A percentile compares a stretch with the other conserved stretches of the same genome.
Evolutionary conservation across 2,797 vertebrate species (phyloP).

Genomic region (Pangasius larnaudii): DNA sequence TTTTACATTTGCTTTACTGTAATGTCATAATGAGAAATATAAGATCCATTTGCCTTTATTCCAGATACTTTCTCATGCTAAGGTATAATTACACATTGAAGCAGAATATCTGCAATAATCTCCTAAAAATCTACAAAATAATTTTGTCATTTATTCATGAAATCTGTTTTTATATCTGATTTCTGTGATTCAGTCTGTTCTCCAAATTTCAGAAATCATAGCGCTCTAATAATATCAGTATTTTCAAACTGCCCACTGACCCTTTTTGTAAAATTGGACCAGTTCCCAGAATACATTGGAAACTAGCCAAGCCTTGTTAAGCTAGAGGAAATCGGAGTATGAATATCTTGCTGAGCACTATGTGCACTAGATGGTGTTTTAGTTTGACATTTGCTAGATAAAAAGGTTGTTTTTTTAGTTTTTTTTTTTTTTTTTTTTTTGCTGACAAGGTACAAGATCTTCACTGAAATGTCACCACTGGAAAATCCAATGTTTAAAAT

Average conservation of each 20-base stretch:
- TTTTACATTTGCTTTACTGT: neutral
- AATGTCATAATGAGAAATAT: neutral
- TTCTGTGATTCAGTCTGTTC: neutral
- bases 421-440: neutral
- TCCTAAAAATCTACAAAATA: neutral
- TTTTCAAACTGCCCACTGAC: slow-evolving; percentile 5
- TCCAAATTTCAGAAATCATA: slow-evolving; percentile 13
- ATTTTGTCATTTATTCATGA: neutral
- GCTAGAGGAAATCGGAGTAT: neutral
- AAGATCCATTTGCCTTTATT: neutral
- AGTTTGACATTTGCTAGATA: neutral
- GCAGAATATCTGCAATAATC: neutral
- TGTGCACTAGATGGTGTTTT: slow-evolving; percentile 3
- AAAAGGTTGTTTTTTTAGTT: neutral
- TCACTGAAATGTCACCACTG: neutral
- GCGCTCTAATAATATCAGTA: neutral
- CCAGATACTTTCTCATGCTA: neutral
- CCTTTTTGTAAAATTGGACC: slow-evolving; percentile 23
- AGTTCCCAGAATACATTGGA: slow-evolving; percentile 13
- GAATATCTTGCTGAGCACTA: neutral
- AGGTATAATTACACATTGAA: neutral
- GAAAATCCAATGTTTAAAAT: neutral
- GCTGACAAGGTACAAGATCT: neutral
- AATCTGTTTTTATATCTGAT: neutral
- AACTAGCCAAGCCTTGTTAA: slow-evolving; percentile 22